A percentile compares a stretch with the other conserved stretches of the same genome.
Evolutionary conservation across 2,888 invertebrate species (phyloP).

Genomic region (Anthrax anthrax): DNA sequence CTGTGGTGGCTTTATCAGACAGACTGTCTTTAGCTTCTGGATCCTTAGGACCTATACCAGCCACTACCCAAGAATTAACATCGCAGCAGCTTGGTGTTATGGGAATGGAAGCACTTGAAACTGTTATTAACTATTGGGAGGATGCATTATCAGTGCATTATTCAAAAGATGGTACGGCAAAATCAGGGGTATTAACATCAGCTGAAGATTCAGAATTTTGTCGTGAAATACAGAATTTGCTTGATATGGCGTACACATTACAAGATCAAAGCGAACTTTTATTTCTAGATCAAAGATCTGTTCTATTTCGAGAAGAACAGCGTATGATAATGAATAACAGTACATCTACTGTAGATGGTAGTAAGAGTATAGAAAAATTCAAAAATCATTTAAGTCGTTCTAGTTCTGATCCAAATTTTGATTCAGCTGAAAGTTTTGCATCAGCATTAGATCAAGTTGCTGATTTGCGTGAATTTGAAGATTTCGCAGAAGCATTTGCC

Average conservation of each 20-base stretch:
- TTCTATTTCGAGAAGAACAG: slow-evolving; percentile 67
- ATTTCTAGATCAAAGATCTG: slow-evolving; percentile 77
- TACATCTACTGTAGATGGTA: not conserved
- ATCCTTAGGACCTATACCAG: slow-evolving; percentile 40
- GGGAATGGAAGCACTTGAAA: slow-evolving; percentile 87
- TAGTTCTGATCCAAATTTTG: slow-evolving; percentile 47
- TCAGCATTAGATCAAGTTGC: slow-evolving; percentile 90
- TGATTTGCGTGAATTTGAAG: slow-evolving; percentile 78
- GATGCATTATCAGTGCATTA: slow-evolving; percentile 74
- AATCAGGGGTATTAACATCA: slow-evolving; percentile 51
- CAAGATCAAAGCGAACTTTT: slow-evolving; percentile 78
- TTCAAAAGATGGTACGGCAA: slow-evolving; percentile 35
- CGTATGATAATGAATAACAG: slow-evolving; percentile 33
- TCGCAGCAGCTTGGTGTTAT: slow-evolving; percentile 81
- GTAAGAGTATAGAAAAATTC: slow-evolving; percentile 9
- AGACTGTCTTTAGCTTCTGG: slow-evolving; percentile 53
- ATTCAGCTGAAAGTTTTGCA: slow-evolving; percentile 90
- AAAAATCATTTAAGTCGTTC: slow-evolving; percentile 27
- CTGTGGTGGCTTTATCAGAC: slow-evolving; percentile 45
- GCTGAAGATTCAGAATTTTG: slow-evolving; percentile 78
- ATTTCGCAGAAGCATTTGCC: slow-evolving; percentile 58
- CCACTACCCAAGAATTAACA: slow-evolving; percentile 51
- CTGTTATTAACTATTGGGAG: slow-evolving; percentile 89
- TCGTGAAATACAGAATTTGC: slow-evolving; percentile 60
- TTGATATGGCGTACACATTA: slow-evolving; percentile 72